A percentile compares a stretch with the other conserved stretches of the same genome.
These are phyloP conservation scores for Drosophila chauvacae DNA, from an alignment of 1,140 invertebrate genomes.

Conservation along the genomic window DNA sequence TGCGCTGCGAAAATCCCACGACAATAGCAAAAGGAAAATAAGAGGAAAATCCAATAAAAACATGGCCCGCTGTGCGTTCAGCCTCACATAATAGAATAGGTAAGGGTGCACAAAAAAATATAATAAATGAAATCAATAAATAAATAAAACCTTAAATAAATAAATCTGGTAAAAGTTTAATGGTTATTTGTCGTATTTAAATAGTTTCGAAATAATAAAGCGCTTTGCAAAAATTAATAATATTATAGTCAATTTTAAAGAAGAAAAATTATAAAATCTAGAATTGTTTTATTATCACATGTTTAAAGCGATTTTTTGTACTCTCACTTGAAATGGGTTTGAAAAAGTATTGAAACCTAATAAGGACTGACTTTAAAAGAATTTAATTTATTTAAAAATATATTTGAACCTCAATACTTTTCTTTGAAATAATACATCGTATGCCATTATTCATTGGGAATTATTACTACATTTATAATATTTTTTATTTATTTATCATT, in stretches of 20 bases:
- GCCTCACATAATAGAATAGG: constrained; percentile 24
- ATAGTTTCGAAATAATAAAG: no score
- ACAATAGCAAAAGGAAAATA: constrained; percentile 23
- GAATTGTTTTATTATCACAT: no score
- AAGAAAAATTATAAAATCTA: no score
- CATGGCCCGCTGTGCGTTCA: constrained; percentile 24
- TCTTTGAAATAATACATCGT: neutral
- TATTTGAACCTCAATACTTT: neutral
- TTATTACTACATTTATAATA: neutral
- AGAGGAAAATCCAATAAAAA: constrained; percentile 36
- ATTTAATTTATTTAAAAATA: neutral
- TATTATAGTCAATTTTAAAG: no score
- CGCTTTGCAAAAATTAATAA: no score
- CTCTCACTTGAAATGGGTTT: no score
- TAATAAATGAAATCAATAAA: neutral
- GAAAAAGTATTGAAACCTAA: no score
- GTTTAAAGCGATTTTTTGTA: no score
- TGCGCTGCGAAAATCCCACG: constrained; percentile 56
- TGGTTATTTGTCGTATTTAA: no score
- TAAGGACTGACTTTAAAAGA: neutral
- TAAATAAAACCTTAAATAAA: neutral
- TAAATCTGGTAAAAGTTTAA: neutral
- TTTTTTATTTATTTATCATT: neutral
- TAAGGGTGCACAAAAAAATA: constrained; percentile 6
- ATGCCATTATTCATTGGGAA: neutral